These are phyloP conservation scores for Drosophila azteca DNA, from an alignment of 1,140 invertebrate genomes.

Conservation along the genomic window DNA sequence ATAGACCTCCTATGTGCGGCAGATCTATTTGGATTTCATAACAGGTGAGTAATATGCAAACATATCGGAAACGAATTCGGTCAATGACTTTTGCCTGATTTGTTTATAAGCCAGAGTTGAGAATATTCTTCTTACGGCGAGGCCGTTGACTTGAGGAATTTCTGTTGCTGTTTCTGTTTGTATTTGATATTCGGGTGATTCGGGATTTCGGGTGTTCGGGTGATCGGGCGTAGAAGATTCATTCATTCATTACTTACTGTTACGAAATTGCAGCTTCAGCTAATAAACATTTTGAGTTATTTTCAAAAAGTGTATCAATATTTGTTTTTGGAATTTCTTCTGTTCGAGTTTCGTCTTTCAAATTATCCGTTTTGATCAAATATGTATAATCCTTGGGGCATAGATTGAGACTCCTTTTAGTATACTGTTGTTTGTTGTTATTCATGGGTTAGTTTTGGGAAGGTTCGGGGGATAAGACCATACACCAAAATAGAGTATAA, in stretches of 20 bases:
- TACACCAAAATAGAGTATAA: neutral
- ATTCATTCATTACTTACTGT: slow-evolving; percentile 66
- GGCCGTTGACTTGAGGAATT: slow-evolving; percentile 71
- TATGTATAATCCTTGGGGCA: slow-evolving; percentile 31
- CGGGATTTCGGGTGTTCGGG: slow-evolving; percentile 18
- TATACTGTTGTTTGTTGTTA: slow-evolving; percentile 18
- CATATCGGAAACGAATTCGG: slow-evolving; percentile 77
- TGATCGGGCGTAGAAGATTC: slow-evolving; percentile 51
- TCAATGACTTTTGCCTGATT: slow-evolving; percentile 78
- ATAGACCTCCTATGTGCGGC: neutral
- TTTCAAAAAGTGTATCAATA: slow-evolving; percentile 22
- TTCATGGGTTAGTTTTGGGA: neutral
- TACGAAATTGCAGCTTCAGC: slow-evolving; percentile 65
- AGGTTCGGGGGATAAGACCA: neutral
- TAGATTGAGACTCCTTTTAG: slow-evolving; percentile 28
- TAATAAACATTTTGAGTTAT: slow-evolving; percentile 47
- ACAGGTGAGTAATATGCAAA: slow-evolving; percentile 73
- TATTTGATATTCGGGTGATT: slow-evolving; percentile 10
- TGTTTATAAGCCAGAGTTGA: slow-evolving; percentile 75
- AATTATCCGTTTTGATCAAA: slow-evolving; percentile 19
- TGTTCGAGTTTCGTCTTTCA: neutral
- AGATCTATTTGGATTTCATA: slow-evolving; percentile 72
- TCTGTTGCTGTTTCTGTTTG: slow-evolving; percentile 11
- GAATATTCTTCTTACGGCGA: slow-evolving; percentile 68
- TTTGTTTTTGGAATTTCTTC: slow-evolving; percentile 1